Conservation (phyloP, 1,140 invertebrate genomes). For the Hylyphantes graminicola region DNA sequence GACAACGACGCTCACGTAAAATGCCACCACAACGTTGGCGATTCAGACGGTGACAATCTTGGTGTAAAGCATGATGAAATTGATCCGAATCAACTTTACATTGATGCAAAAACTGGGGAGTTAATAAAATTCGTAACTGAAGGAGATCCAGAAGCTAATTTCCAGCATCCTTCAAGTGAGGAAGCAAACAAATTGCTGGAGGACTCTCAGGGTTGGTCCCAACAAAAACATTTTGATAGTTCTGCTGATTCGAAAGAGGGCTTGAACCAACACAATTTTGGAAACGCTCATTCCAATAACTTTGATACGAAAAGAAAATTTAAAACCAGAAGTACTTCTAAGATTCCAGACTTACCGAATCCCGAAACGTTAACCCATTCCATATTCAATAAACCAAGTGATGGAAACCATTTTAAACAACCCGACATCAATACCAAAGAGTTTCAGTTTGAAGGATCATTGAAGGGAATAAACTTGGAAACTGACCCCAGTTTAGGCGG, state of each 20-base stretch:
- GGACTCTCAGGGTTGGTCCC: not conserved
- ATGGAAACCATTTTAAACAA: not conserved
- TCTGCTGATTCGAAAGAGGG: not conserved
- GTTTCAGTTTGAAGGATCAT: not conserved
- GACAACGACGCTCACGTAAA: not conserved
- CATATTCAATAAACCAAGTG: not conserved
- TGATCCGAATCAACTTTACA: conserved; percentile 33
- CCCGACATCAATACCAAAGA: not conserved
- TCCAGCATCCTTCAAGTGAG: not conserved
- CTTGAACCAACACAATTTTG: too few relatives aligned
- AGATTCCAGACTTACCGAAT: not conserved
- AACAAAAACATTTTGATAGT: not conserved
- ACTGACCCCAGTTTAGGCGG: not conserved
- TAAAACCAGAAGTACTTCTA: too few relatives aligned
- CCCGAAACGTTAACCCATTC: not conserved
- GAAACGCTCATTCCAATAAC: too few relatives aligned
- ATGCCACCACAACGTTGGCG: not conserved
- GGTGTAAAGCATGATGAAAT: not conserved
- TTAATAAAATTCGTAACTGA: conserved; percentile 29
- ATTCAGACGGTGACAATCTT: not conserved
- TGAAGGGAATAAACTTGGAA: not conserved
- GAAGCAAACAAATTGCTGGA: not conserved
- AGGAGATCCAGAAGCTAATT: not conserved
- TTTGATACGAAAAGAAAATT: too few relatives aligned
- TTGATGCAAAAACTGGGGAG: conserved; percentile 29